Evolutionary conservation across 2,888 invertebrate genomes (phyloP), one percentile per base, ranked within the genome.

Genomic region (Eustalomyia histrio): DNA sequence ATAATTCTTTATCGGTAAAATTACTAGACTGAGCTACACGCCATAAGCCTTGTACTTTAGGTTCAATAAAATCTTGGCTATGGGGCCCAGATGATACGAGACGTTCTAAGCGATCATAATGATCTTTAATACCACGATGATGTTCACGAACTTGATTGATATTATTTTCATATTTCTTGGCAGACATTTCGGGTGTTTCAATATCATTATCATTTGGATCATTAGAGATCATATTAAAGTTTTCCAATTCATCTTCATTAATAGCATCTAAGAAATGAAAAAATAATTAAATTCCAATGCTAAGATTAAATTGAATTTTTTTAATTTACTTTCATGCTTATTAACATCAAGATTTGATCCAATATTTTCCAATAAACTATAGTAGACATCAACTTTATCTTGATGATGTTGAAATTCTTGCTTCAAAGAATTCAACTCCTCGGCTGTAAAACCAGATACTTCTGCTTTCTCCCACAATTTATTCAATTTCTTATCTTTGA

Each of bases 391-490:
- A 64, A 98, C 94, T 91, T 97, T 98, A 84, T 97, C 95, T 89
- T 98, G 97, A 87, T 98, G 97, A 89, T 98, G 97, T 18, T 91
- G 91, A 87, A 98, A 97, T 90, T 98, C 98, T 88, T 97, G 96
- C 87, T 95, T 95, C 16, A 98, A 90, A 0, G 96, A 94, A 78
- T 94, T 92, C 57, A 98, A 89, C 90, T 98, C 97, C 83, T 95
- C 95, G 79, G 94, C 93, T 21, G 95, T 94, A 87, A 97, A 97
- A n/a, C 97, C 97, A 29, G 96, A 94, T 24, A 93, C 91, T 91
- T 97, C 96, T 0, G 97, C 98, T 88, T 97, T 97, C 43, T 94
- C 92, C 98, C 98, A 98, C 6, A 98, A 91, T 88, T 95, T 95
- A 88, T 96, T 97, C 2, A 98, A 90, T 89, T 97, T 97, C 86